phyloP scores from a whole-genome alignment of 2,113 vertebrate species.

The Melanotaenia duboulayi region DNA sequence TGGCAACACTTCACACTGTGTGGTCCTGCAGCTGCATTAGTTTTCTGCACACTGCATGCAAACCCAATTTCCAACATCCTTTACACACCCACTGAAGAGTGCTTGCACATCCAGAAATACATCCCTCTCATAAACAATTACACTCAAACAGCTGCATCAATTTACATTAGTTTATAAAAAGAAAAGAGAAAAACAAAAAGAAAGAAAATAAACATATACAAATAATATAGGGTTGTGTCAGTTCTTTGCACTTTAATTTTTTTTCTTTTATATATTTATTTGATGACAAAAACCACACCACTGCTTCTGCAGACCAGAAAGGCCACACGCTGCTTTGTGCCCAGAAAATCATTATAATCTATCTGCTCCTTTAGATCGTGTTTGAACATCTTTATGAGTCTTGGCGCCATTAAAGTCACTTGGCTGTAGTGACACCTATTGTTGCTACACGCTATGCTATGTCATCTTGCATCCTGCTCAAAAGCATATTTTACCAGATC shows the following conservation, averaged over 20 bases:
- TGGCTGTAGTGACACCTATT: not conserved
- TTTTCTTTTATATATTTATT: not conserved
- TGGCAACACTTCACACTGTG: conserved; percentile 83
- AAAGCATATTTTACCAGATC: no score
- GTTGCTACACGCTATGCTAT: no score
- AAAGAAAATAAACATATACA: conserved; percentile 16
- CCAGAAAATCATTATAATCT: conserved; percentile 36
- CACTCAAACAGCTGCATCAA: conserved; percentile 6
- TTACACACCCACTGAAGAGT: conserved; percentile 22
- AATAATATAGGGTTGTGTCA: conserved; percentile 36
- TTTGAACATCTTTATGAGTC: conserved; percentile 17
- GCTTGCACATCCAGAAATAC: conserved; percentile 23
- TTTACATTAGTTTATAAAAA: not conserved
- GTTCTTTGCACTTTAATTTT: conserved; percentile 23
- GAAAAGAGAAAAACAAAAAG: not conserved
- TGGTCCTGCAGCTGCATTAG: conserved; percentile 76
- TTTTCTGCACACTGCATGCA: conserved; percentile 71
- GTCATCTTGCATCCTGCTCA: not conserved
- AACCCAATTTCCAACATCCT: conserved; percentile 65
- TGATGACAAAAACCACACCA: conserved; percentile 27
- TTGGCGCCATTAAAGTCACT: not conserved
- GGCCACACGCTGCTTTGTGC: conserved; percentile 41
- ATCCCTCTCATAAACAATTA: conserved; percentile 3
- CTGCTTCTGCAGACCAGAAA: conserved; percentile 33
- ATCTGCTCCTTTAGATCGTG: conserved; percentile 6